phyloP scores from a whole-genome alignment of 2,888 invertebrate genomes.

The Ypsolopha sequella region DNA sequence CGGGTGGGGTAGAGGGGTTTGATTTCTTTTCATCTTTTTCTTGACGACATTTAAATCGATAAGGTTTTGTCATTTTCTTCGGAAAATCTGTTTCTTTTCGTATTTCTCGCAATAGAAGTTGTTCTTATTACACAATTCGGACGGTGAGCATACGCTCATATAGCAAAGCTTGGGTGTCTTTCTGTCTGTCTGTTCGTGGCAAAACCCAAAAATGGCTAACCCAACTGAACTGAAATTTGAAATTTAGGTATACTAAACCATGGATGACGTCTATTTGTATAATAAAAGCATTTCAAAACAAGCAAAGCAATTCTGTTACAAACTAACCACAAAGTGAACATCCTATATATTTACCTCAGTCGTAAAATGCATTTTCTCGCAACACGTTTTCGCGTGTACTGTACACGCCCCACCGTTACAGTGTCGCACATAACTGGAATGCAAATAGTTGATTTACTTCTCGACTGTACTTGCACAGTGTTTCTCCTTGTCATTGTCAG shows the following conservation, averaged over 20 bases:
- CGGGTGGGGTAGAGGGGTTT: not conserved
- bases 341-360: not conserved
- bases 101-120: not conserved
- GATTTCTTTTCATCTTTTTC: not conserved
- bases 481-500: too few relatives aligned
- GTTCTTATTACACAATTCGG: not conserved
- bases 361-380: not conserved
- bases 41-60: not conserved
- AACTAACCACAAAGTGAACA: not conserved
- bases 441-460: constrained; percentile 62
- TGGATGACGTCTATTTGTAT: not conserved
- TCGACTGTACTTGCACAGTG: too few relatives aligned
- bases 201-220: too few relatives aligned
- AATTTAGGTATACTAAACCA: too few relatives aligned
- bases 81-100: not conserved
- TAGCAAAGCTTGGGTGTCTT: too few relatives aligned
- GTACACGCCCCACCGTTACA: not conserved
- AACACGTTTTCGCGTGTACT: not conserved
- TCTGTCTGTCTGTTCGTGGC: too few relatives aligned
- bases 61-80: not conserved
- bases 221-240: too few relatives aligned
- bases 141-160: too few relatives aligned
- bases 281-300: not conserved
- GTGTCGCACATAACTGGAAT: constrained; percentile 12
- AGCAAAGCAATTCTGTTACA: not conserved